Percentiles rank a stretch among this genome's conserved stretches.
Evolutionary conservation across 2,797 vertebrate species (phyloP).

Genomic region (Lophius americanus): DNA sequence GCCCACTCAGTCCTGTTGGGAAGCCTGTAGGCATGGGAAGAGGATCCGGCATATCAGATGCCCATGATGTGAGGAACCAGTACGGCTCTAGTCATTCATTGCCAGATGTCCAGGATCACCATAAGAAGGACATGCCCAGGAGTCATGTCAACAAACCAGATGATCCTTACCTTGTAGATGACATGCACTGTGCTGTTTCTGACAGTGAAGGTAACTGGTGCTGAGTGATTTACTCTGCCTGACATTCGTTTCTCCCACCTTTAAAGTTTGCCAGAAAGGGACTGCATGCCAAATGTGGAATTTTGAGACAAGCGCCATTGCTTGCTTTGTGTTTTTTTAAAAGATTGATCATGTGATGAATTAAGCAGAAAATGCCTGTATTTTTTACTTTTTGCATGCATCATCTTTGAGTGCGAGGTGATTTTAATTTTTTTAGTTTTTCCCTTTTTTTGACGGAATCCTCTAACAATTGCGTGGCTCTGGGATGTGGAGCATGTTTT

Average conservation of each 20-base stretch:
- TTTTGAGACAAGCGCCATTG: slow-evolving; percentile 46
- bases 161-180: slow-evolving; percentile 96
- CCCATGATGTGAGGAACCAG: slow-evolving; percentile 92
- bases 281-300: slow-evolving; percentile 78
- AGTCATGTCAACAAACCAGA: slow-evolving; percentile 97
- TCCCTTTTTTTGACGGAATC: slow-evolving; percentile 23
- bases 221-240: slow-evolving; percentile 80
- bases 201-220: slow-evolving; percentile 99
- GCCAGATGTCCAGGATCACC: slow-evolving; percentile 98
- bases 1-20: slow-evolving; percentile 93
- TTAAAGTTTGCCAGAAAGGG: slow-evolving; percentile 49
- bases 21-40: slow-evolving; percentile 88
- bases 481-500: slow-evolving; percentile 50
- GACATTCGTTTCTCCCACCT: slow-evolving; percentile 41
- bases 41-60: slow-evolving; percentile 80
- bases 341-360: slow-evolving; percentile 68
- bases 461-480: slow-evolving; percentile 63
- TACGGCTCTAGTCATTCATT: slow-evolving; percentile 99
- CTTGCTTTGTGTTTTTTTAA: slow-evolving; percentile 43
- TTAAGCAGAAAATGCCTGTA: slow-evolving; percentile 83
- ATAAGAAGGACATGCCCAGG: slow-evolving; percentile 94
- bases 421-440: slow-evolving; percentile 58
- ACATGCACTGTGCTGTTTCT: slow-evolving; percentile 98
- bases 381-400: slow-evolving; percentile 65
- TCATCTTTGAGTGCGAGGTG: slow-evolving; percentile 48